These are phyloP conservation scores for Miniopterus natalensis DNA, from an alignment of 2,113 vertebrate species.

Conservation along the genomic window DNA sequence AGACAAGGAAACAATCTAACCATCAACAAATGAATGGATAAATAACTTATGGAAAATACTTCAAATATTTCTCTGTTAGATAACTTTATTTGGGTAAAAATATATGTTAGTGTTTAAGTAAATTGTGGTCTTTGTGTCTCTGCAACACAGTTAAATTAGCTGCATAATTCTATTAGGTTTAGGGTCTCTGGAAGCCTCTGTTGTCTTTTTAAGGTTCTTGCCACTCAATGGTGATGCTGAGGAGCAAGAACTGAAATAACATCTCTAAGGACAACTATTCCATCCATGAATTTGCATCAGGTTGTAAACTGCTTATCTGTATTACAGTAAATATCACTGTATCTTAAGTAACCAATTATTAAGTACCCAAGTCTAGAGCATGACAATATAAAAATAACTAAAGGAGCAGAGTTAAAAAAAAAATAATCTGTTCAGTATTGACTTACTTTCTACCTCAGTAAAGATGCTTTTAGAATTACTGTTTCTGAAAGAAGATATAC, in stretches of 20 bases:
- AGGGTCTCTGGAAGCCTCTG: not conserved
- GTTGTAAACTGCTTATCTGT: not conserved
- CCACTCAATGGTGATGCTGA: slow-evolving; percentile 39
- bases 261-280: not conserved
- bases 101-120: not conserved
- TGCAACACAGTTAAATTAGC: not conserved
- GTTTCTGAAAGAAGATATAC: not conserved
- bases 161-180: not conserved
- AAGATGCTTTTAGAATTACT: not conserved
- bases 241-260: not conserved
- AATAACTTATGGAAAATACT: no score
- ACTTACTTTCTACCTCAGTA: not conserved
- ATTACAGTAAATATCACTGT: not conserved
- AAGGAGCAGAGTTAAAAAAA: slow-evolving; percentile 5
- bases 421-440: slow-evolving; percentile 4
- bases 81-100: not conserved
- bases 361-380: not conserved
- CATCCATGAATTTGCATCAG: not conserved
- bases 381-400: not conserved
- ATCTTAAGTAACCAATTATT: not conserved
- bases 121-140: not conserved
- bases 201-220: slow-evolving; percentile 19
- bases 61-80: not conserved
- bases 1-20: no score
- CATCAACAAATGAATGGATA: no score